These are phyloP conservation scores for Dendrocopos noguchii DNA, from an alignment of 2,113 vertebrate species.

Conservation along the genomic window DNA sequence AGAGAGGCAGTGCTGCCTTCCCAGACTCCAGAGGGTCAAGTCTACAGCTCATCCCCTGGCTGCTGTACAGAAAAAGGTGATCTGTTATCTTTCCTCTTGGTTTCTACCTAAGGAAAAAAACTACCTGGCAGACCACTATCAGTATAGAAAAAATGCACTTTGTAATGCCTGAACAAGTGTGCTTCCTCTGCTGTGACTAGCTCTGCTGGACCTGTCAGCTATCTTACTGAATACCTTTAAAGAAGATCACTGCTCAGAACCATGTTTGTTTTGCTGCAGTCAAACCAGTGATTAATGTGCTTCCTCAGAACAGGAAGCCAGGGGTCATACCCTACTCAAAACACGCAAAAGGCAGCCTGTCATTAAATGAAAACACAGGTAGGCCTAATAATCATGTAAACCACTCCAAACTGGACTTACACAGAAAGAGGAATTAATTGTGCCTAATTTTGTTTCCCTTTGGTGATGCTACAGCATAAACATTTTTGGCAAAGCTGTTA, in stretches of 20 bases:
- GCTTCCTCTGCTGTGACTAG: neutral
- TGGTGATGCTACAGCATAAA: slow-evolving; percentile 1
- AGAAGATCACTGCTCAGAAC: neutral
- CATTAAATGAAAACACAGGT: neutral
- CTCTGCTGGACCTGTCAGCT: neutral
- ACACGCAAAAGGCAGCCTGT: neutral
- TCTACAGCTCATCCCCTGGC: neutral
- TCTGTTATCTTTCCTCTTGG: neutral
- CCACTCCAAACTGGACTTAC: neutral
- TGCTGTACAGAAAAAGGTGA: neutral
- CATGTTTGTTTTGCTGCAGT: neutral
- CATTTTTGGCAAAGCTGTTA: slow-evolving; percentile 4
- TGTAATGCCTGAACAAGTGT: neutral
- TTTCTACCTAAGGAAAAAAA: neutral
- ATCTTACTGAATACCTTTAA: neutral
- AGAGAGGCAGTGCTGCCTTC: neutral
- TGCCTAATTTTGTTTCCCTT: neutral
- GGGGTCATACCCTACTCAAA: neutral
- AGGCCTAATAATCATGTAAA: neutral
- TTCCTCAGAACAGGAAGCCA: neutral
- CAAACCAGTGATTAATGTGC: neutral
- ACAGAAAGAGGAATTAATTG: neutral
- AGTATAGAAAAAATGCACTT: neutral
- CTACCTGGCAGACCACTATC: neutral
- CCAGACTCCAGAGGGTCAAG: neutral